These are phyloP conservation scores for Erannis defoliaria DNA, from an alignment of 2,888 invertebrate species.

Conservation along the genomic window DNA sequence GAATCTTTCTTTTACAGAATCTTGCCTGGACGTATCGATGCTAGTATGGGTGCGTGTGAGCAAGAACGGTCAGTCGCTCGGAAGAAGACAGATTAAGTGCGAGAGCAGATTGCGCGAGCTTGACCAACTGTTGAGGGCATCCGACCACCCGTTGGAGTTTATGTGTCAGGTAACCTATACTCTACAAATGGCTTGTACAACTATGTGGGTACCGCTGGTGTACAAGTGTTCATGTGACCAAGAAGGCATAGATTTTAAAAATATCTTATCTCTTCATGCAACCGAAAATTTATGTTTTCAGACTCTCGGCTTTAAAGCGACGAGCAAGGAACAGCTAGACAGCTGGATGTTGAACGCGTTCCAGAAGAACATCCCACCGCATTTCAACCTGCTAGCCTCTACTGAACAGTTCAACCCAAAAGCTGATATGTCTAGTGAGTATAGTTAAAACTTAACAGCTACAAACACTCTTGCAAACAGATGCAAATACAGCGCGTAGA, in stretches of 20 bases:
- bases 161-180: conserved; percentile 91
- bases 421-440: conserved; percentile 85
- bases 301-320: conserved; percentile 93
- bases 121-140: conserved; percentile 92
- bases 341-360: conserved; percentile 93
- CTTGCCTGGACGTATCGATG: conserved; percentile 93
- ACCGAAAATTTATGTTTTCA: conserved; percentile 63
- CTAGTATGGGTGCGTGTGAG: conserved; percentile 93
- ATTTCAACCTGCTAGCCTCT: conserved; percentile 91
- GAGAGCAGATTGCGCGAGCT: conserved; percentile 94
- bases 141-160: conserved; percentile 94
- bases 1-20: conserved; percentile 79
- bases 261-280: no score
- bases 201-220: no score
- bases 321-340: conserved; percentile 92
- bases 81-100: conserved; percentile 94
- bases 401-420: conserved; percentile 84
- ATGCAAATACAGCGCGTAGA: not conserved
- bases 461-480: not conserved
- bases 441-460: not conserved
- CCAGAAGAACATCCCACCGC: conserved; percentile 94
- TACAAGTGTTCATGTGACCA: no score
- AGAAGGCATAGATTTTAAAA: not conserved
- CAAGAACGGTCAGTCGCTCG: conserved; percentile 93
- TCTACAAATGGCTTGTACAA: not conserved